Base-by-base conservation (phyloP, 1,140 invertebrate species). In the Aethina tumida region DNA sequence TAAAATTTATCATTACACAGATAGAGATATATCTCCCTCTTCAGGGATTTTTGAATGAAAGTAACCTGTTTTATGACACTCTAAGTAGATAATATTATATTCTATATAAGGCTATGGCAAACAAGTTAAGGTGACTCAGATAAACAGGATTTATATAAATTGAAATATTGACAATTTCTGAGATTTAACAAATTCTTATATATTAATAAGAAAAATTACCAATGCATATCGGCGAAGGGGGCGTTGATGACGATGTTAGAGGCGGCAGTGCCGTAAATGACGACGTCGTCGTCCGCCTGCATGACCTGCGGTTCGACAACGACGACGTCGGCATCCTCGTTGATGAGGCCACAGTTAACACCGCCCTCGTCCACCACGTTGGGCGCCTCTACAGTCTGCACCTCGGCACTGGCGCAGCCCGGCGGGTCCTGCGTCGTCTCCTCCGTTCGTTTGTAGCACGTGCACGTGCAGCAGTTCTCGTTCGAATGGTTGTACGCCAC, bases 401-500 rank as follows among this genome's bases (percentile, higher is more conserved):
- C 34, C 63, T 57, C 5, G 59, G 59, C 32, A 57, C 58, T 17
- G 60, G 61, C 41, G 52, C 43, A 25, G 37, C 29, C 25, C n/a
- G 14, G 13, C n/a, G 24, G 12, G 21, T 17, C 16, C 13, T 9
- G 32, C 9, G 32, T 34, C 10, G 16, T 14, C 1, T 40, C 62
- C 59, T 31, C 64, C 64, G 71, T 74, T 40, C 70, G 61, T 39
- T 68, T 61, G 46, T 75, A 76, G 20, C 73, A 70, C 5, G 73
- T 77, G 48, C 75, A 78, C 35, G 75, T 66, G 49, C 75, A 78
- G 48, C 73, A 60, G 59, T 63, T 53, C 62, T 54, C 43, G 64
- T 62, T 55, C 50, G 45, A 48, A 61, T 64, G 31, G 58, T 60
- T 52, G 63, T 65, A 47, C 61, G 63, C 13, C 56, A 63, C 38